Base-by-base conservation (phyloP, 2,113 vertebrate genomes). In the Trochalopteron elliotii region DNA sequence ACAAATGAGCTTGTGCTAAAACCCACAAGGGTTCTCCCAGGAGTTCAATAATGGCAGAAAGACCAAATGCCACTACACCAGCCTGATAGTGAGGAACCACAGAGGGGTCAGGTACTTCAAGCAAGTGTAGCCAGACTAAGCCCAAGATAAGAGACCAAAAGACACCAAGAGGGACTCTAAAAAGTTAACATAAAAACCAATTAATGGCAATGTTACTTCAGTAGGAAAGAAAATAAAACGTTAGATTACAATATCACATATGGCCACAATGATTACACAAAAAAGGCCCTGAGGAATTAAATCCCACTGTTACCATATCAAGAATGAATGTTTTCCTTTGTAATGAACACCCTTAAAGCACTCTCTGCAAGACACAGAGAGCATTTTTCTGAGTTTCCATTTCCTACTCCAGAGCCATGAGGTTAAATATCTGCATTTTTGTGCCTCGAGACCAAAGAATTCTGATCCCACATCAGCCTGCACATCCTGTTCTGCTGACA, bases 1-100 rank as follows among this genome's bases (percentile, higher is more conserved):
- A 99, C 98, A 99, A 99, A 96, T 99, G 99, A 77, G 98, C 98
- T 90, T 99, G 99, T 84, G 99, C 99, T 97, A 99, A 98, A 82
- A 99, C 98, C 99, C 99, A 99, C 71, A 99, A 97, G 0, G 99
- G 99, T 91, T 99, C 99, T 50, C 98, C 98, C 44, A 99, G 97
- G 80, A 99, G 98, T 95, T 99, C 99, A 93, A 99, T 97, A 70
- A 99, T 89, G 16, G 99, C 99, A 11, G 99, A 98, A 75, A 99
- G 87, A 57, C 98, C 98, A 94, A 99, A 99, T 52, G 99, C 59
- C 87, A 98, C 95, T 76, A 99, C 99, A 75, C 98, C 99, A 35
- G 98, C 95, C 80, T 97, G 96, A 75, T 99, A 99, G 95, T 99
- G 97, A 50, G 99, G 99, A 90, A 99, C 87, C 9, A 96, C 88